phyloP scores from a whole-genome alignment of 2,113 vertebrate species.

The Bujurquina vittata region DNA sequence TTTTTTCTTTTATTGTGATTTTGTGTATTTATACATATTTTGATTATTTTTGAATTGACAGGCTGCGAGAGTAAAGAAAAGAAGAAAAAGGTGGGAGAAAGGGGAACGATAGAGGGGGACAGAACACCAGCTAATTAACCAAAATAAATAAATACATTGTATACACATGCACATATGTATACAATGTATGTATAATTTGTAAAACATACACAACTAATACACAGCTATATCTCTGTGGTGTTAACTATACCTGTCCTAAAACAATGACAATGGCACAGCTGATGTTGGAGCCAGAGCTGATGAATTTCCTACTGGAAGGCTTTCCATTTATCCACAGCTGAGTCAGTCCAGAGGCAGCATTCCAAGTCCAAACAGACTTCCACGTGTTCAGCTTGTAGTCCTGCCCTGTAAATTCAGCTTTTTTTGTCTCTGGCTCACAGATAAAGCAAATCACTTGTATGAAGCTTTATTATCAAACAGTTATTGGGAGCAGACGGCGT shows the following conservation, averaged over 20 bases:
- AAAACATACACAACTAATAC: too few relatives aligned
- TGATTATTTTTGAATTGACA: too few relatives aligned
- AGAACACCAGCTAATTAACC: too few relatives aligned
- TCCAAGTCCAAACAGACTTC: constrained; percentile 65
- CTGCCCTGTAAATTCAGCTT: accelerated
- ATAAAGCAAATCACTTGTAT: accelerated
- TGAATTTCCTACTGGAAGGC: constrained; percentile 28
- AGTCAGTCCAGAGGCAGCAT: constrained; percentile 17
- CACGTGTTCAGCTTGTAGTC: constrained; percentile 42
- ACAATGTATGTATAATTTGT: too few relatives aligned
- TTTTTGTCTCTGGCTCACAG: accelerated
- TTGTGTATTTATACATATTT: too few relatives aligned
- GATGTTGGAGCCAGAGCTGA: constrained; percentile 9
- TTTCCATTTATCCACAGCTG: constrained; percentile 62
- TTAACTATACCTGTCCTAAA: neutral
- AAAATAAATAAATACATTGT: too few relatives aligned
- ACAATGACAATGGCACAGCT: neutral
- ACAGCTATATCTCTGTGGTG: neutral
- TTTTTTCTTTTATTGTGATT: too few relatives aligned
- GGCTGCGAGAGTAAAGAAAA: too few relatives aligned
- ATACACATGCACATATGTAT: too few relatives aligned
- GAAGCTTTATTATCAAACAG: neutral
- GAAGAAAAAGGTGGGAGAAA: too few relatives aligned
- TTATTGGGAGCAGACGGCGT: neutral
- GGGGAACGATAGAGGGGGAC: too few relatives aligned